phyloP scores from a whole-genome alignment of 2,888 invertebrate species.

The Pterobdella sp. region DNA sequence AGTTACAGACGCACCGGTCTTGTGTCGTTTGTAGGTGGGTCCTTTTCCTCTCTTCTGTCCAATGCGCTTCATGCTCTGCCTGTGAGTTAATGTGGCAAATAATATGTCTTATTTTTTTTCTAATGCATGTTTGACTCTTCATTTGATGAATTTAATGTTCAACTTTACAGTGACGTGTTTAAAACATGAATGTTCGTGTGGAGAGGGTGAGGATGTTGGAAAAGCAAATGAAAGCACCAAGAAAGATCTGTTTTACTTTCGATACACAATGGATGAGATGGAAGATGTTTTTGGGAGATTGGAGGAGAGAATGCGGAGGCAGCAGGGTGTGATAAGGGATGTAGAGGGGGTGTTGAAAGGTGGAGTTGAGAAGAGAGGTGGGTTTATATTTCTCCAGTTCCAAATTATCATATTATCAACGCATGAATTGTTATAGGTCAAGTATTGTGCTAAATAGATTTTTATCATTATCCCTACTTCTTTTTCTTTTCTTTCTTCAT shows the following conservation, averaged over 20 bases:
- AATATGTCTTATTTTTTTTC: too few relatives aligned
- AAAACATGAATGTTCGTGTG: background rate
- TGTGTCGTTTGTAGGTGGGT: background rate
- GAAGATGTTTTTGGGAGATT: background rate
- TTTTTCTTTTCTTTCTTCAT: background rate
- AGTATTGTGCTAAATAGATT: too few relatives aligned
- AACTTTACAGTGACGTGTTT: background rate
- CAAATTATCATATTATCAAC: too few relatives aligned
- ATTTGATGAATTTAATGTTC: background rate
- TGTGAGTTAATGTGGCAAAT: background rate
- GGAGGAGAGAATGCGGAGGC: background rate
- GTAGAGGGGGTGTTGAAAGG: background rate
- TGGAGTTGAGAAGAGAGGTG: background rate
- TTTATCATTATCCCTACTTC: background rate
- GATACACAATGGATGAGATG: background rate
- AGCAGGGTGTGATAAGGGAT: background rate
- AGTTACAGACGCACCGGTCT: background rate
- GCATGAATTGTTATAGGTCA: too few relatives aligned
- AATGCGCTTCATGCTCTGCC: background rate
- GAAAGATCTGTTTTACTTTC: background rate
- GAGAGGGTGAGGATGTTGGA: too few relatives aligned
- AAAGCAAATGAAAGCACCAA: too few relatives aligned
- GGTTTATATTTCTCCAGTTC: background rate
- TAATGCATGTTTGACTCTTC: too few relatives aligned
- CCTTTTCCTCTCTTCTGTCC: background rate